phyloP scores from a whole-genome alignment of 2,113 vertebrate genomes.

The Larimichthys crocea region DNA sequence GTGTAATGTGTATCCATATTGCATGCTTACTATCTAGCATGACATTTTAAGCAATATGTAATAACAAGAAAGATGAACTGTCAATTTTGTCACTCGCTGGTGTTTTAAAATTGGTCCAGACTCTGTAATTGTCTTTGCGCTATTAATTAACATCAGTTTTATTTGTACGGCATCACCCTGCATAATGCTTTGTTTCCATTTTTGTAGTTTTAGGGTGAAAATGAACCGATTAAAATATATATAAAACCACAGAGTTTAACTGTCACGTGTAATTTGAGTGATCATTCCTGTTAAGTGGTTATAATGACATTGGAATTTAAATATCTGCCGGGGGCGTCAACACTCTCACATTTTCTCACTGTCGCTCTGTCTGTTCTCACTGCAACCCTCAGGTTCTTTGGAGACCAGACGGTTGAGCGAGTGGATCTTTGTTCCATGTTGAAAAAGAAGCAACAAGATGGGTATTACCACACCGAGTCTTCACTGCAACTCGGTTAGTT shows the following conservation, averaged over 20 bases:
- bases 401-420: slow-evolving; percentile 87
- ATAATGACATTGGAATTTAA: not conserved
- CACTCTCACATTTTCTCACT: not conserved
- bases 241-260: not conserved
- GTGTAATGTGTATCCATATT: not conserved
- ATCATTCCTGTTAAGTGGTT: not conserved
- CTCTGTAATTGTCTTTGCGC: not conserved
- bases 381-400: slow-evolving; percentile 85
- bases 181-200: not conserved
- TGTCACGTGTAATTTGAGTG: slow-evolving; percentile 10
- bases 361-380: not conserved
- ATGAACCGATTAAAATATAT: not conserved
- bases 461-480: slow-evolving; percentile 94
- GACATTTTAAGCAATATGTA: not conserved
- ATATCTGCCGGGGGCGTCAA: not conserved
- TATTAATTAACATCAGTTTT: not conserved
- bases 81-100: not conserved
- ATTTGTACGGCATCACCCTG: not conserved
- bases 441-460: slow-evolving; percentile 92
- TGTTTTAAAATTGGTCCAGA: not conserved
- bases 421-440: slow-evolving; percentile 97
- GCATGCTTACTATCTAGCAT: not conserved
- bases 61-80: not conserved
- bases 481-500: slow-evolving; percentile 91
- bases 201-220: not conserved